Evolutionary conservation across 2,888 invertebrate genomes (phyloP).

Genomic region (Gymnocheta viridis): DNA sequence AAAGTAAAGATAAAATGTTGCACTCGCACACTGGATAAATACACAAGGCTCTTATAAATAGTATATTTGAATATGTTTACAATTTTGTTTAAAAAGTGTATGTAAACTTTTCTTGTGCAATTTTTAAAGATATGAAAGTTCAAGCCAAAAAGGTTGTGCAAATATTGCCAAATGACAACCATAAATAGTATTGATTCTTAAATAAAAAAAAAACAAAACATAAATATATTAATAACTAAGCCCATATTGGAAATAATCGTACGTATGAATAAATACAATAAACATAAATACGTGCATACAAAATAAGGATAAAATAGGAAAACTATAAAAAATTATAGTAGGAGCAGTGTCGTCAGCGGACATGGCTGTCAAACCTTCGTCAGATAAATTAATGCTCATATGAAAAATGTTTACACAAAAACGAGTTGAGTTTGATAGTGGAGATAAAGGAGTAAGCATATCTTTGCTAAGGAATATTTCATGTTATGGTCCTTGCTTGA

Average conservation of each 20-base stretch:
- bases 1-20: neutral
- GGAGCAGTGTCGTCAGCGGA: conserved; percentile 41
- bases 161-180: conserved; percentile 54
- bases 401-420: neutral
- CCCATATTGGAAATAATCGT: neutral
- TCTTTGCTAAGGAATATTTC: too few species aligned
- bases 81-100: neutral
- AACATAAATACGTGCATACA: neutral
- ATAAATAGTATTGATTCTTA: conserved; percentile 33
- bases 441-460: too few species aligned
- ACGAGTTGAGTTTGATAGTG: too few species aligned
- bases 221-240: neutral
- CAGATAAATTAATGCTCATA: conserved; percentile 35
- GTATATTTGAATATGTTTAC: too few species aligned
- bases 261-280: neutral
- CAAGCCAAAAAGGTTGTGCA: conserved; percentile 6
- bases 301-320: neutral
- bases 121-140: neutral
- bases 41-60: neutral
- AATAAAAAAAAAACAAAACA: neutral
- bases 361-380: conserved; percentile 53
- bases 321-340: neutral
- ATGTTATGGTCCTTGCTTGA: too few species aligned
- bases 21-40: neutral
- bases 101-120: conserved; percentile 1